phyloP scores from a whole-genome alignment of 2,797 vertebrate genomes.

The Myotis planiceps region DNA sequence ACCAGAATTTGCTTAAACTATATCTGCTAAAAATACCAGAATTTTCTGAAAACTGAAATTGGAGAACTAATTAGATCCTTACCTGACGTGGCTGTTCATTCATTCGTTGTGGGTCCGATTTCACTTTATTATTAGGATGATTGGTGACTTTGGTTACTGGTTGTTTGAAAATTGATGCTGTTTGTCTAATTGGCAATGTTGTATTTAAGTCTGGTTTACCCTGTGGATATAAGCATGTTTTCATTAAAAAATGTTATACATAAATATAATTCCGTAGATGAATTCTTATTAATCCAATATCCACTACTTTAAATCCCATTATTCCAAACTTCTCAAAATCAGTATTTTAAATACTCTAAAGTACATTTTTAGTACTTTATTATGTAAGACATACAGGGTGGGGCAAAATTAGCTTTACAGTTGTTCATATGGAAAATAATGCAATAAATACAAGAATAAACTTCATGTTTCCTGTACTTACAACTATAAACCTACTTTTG shows the following conservation, averaged over 20 bases:
- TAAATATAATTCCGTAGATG: neutral
- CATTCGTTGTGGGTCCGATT: conserved; percentile 92
- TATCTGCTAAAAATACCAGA: neutral
- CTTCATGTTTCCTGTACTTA: neutral
- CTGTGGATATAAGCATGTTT: conserved; percentile 81
- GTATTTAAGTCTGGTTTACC: conserved; percentile 95
- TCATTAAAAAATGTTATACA: conserved; percentile 36
- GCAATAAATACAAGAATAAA: neutral
- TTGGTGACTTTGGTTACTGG: conserved; percentile 97
- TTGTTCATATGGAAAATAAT: neutral
- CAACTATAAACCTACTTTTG: neutral
- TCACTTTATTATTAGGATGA: conserved; percentile 95
- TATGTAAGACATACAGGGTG: neutral
- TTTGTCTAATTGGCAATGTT: conserved; percentile 95
- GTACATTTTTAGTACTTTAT: neutral
- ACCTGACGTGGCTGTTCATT: conserved; percentile 95
- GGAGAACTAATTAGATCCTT: conserved; percentile 20
- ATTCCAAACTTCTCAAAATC: neutral
- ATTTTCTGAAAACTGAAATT: neutral
- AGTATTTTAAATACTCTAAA: conserved; percentile 3
- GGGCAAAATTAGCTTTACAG: neutral
- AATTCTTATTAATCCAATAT: neutral
- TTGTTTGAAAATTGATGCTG: conserved; percentile 97
- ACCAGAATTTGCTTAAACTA: conserved; percentile 44
- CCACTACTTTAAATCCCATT: conserved; percentile 17